Percentiles rank a stretch among this genome's conserved stretches.
Conservation (phyloP, 2,797 vertebrate species). For the Pogoniulus pusillus region DNA sequence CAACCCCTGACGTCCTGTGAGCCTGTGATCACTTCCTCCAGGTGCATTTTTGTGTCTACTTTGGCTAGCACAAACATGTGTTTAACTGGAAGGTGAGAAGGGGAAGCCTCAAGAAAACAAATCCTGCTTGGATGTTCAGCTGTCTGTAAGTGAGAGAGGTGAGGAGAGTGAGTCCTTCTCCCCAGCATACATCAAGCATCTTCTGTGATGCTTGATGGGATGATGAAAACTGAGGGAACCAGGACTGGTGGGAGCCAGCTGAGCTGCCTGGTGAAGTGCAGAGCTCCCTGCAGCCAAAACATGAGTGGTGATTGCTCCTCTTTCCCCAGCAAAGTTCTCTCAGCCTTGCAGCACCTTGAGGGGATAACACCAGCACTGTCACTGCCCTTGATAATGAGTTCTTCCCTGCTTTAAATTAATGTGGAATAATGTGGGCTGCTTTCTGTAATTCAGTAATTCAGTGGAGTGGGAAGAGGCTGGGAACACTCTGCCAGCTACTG, state of each 20-base stretch:
- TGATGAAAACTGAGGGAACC: background rate
- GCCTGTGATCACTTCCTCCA: background rate
- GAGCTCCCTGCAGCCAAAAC: background rate
- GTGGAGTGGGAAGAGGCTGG: background rate
- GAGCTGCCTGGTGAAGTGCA: background rate
- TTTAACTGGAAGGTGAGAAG: background rate
- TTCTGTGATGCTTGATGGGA: background rate
- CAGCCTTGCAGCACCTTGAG: background rate
- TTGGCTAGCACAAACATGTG: background rate
- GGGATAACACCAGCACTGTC: background rate
- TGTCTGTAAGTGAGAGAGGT: background rate
- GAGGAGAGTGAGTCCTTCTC: background rate
- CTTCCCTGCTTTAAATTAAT: background rate
- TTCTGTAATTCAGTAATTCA: background rate
- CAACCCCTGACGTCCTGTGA: too few species aligned
- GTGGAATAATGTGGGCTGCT: background rate
- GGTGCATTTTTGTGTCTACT: background rate
- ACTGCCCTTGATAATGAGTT: background rate
- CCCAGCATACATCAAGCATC: background rate
- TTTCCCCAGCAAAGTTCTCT: background rate
- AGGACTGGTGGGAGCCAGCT: background rate
- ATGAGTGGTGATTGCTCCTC: background rate
- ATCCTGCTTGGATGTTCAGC: background rate
- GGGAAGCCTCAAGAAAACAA: background rate
- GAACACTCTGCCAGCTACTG: slow-evolving; percentile 7